Evolutionary conservation across 2,888 invertebrate species (phyloP), one percentile per base, ranked within the genome.

Genomic region (Phasia obesa): DNA sequence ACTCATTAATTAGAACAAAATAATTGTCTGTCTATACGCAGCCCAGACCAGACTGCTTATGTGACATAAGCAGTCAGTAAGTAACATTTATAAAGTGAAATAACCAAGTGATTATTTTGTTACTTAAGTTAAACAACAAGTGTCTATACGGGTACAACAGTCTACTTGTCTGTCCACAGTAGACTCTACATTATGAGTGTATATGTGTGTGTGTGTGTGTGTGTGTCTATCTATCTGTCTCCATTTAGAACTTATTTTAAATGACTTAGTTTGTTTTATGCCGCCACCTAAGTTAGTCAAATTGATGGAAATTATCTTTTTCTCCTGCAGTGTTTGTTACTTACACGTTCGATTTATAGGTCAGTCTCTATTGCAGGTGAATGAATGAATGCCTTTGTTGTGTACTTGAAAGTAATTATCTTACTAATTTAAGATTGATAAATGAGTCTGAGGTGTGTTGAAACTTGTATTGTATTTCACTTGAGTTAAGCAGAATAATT

Each of bases 371-470:
- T 1, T 57, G 21, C 64, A 35, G 35, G 35, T 35, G 35, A 35
- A 35, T 11, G 35, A 35, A 35, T 31, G 7, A 35, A 35, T n/a
- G n/a, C n/a, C n/a, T n/a, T n/a, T n/a, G n/a, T n/a, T n/a, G n/a
- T n/a, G n/a, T n/a, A n/a, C 35, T 69, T n/a, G 19, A 57, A 27
- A 64, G 15, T 6, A 27, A 47, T 27, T 64, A 47, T 64, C 55
- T 25, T 6, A 51, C 44, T 42, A 71, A 78, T 78, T 78, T 49
- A 23, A 31, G 38, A 71, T 47, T 77, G 78, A 78, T 70, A 49
- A 71, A 78, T 78, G 31, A 44, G 19, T 47, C 19, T n/a, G 11
- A 42, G 19, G 7, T 59, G 49, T 15, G 23, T 15, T 6, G n/a
- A 35, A 35, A 35, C 11, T 35, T 35, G 35, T 35, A 35, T 35